phyloP scores from a whole-genome alignment of 2,888 invertebrate genomes.

The Mimumesa dahlbomi region DNA sequence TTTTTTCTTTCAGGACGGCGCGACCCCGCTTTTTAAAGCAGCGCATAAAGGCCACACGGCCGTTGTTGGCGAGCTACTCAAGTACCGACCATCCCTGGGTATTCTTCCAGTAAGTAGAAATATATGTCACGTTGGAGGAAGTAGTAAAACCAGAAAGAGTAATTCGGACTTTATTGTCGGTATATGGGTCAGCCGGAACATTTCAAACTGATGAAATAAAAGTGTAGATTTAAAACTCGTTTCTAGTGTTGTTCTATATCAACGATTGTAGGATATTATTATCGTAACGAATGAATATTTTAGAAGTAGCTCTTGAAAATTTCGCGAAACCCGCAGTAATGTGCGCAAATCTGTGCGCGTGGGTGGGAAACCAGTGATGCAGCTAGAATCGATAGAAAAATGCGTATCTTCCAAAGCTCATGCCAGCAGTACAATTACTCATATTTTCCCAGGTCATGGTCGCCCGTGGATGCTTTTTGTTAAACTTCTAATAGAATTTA shows the following conservation, averaged over 20 bases:
- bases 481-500: too few relatives aligned
- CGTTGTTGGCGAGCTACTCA: constrained; percentile 91
- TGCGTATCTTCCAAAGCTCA: background rate
- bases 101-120: constrained; percentile 87
- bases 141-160: background rate
- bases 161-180: background rate
- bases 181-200: too few relatives aligned
- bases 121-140: background rate
- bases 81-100: constrained; percentile 90
- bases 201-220: too few relatives aligned
- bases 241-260: too few relatives aligned
- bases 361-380: background rate
- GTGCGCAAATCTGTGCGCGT: background rate
- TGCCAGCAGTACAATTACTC: background rate
- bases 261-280: too few relatives aligned
- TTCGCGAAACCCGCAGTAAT: too few relatives aligned
- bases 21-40: constrained; percentile 96
- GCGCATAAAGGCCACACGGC: constrained; percentile 96
- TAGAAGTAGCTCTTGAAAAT: too few relatives aligned
- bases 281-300: too few relatives aligned
- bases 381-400: background rate
- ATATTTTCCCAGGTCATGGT: too few relatives aligned
- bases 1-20: constrained; percentile 87
- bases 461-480: too few relatives aligned
- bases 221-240: too few relatives aligned